Conservation (phyloP, 2,888 invertebrate genomes). For the Vanessa cardui region DNA sequence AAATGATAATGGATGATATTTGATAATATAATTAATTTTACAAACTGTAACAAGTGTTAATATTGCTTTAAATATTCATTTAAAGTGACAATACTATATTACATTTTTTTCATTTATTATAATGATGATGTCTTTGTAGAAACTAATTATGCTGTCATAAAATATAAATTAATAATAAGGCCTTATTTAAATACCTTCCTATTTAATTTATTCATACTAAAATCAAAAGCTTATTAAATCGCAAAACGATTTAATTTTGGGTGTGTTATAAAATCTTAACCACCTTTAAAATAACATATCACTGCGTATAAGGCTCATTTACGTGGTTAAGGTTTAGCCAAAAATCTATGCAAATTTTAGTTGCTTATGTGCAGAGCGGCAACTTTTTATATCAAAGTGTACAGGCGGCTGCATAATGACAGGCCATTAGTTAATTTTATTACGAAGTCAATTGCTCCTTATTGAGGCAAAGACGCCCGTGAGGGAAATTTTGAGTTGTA, state of each 20-base stretch:
- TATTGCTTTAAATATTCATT: too few relatives aligned
- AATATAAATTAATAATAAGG: neutral
- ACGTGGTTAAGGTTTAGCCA: constrained; percentile 29
- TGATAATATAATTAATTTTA: neutral
- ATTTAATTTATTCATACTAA: constrained; percentile 10
- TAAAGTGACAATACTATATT: too few relatives aligned
- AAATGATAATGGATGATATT: neutral
- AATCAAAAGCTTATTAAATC: constrained; percentile 2
- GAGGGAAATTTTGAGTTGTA: constrained; percentile 33
- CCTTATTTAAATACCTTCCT: neutral
- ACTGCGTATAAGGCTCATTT: constrained; percentile 13
- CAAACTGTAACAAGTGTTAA: neutral
- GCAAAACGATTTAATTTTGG: neutral
- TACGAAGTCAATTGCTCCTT: constrained; percentile 49
- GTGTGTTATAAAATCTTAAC: neutral
- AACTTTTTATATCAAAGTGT: constrained; percentile 40
- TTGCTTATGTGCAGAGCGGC: constrained; percentile 39
- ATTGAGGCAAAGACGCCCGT: constrained; percentile 42
- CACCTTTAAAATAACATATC: constrained; percentile 11
- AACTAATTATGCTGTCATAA: neutral
- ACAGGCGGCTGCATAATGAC: constrained; percentile 49
- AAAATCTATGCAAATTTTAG: constrained; percentile 39
- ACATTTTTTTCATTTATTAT: too few relatives aligned
- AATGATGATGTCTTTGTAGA: neutral
- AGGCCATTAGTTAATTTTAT: constrained; percentile 49